Conservation (phyloP, 2,797 vertebrate genomes). For the Remorina albescens region DNA sequence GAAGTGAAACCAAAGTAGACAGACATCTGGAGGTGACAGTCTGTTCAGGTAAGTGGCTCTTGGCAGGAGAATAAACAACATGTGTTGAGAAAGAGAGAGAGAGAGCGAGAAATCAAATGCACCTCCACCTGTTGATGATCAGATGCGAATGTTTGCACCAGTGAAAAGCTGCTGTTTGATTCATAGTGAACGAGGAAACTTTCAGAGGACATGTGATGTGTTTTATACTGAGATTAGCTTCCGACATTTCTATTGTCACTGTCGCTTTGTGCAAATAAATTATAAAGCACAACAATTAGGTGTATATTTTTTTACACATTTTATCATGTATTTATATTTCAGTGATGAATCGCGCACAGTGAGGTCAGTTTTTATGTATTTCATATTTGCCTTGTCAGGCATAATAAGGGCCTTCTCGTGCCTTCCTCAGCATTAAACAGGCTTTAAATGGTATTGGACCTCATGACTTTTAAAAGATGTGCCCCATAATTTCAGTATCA, state of each 20-base stretch:
- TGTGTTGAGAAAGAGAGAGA: no score
- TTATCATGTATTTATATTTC: not conserved
- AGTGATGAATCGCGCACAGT: not conserved
- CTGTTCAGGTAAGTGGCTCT: slow-evolving; percentile 53
- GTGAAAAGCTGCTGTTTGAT: slow-evolving; percentile 26
- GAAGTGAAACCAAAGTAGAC: slow-evolving; percentile 28
- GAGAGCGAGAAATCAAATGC: slow-evolving; percentile 12
- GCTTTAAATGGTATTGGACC: not conserved
- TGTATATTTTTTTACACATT: not conserved
- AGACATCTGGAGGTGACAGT: slow-evolving; percentile 19
- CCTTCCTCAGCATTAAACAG: not conserved
- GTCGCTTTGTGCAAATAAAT: not conserved
- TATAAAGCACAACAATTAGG: not conserved
- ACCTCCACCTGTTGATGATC: slow-evolving; percentile 8
- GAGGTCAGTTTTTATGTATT: not conserved
- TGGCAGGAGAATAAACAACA: slow-evolving; percentile 1
- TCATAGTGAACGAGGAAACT: no score
- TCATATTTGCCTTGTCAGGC: not conserved
- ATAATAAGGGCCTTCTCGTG: not conserved
- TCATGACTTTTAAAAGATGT: not conserved
- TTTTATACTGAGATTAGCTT: slow-evolving; percentile 18
- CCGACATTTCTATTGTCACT: not conserved
- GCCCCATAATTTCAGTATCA: not conserved
- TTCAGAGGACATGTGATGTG: not conserved
- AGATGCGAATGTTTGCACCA: slow-evolving; percentile 1